phyloP scores from a whole-genome alignment of 2,797 vertebrate genomes.

The Peromyscus melanophrys region DNA sequence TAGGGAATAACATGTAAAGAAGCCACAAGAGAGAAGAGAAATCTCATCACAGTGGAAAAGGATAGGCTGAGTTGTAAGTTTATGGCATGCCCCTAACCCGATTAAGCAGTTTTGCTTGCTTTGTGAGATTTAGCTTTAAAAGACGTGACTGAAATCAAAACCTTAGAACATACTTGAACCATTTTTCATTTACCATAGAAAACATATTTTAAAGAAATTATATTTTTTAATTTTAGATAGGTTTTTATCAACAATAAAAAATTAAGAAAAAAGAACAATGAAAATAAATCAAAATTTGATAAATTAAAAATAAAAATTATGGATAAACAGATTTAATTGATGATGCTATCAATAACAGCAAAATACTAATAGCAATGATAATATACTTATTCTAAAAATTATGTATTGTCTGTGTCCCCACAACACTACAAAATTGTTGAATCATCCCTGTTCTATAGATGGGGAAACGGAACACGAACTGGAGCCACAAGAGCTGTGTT shows the following conservation, averaged over 20 bases:
- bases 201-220: not conserved
- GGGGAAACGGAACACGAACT: not conserved
- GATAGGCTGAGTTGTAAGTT: conserved; percentile 12
- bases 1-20: conserved; percentile 7
- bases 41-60: not conserved
- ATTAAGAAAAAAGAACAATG: not conserved
- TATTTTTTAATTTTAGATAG: not conserved
- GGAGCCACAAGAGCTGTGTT: not conserved
- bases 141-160: not conserved
- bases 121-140: conserved; percentile 46
- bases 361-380: not conserved
- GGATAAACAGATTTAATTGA: not conserved
- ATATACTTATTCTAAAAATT: not conserved
- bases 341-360: not conserved
- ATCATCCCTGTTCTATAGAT: not conserved
- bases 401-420: not conserved
- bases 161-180: not conserved
- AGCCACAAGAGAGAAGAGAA: not conserved
- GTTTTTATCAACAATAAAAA: not conserved
- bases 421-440: not conserved
- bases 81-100: not conserved
- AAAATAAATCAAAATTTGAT: not conserved
- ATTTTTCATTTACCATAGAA: conserved; percentile 14
- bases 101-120: not conserved
- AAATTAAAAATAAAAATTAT: not conserved